Evolutionary conservation across 1,140 invertebrate genomes (phyloP).

Genomic region (Elymnias hypermnestra): DNA sequence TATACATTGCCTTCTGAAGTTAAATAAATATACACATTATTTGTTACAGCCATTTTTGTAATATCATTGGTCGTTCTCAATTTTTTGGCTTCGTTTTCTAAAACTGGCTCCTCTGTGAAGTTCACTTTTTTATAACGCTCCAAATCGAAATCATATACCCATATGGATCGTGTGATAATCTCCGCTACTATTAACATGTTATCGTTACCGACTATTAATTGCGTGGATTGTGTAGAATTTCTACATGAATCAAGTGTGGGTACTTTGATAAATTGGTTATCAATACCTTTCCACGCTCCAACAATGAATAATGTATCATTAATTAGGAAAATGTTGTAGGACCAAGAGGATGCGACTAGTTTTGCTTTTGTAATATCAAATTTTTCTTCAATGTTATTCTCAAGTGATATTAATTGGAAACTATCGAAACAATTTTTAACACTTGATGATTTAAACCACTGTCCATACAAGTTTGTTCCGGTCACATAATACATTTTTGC

Average conservation of each 20-base stretch:
- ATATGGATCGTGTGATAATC: constrained; percentile 24
- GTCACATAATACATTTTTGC: constrained; percentile 34
- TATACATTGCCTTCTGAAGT: constrained; percentile 76
- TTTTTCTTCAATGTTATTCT: constrained; percentile 12
- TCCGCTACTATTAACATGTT: constrained; percentile 37
- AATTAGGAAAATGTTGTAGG: constrained; percentile 50
- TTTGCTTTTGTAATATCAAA: constrained; percentile 25
- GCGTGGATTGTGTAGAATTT: constrained; percentile 10
- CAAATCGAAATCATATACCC: constrained; percentile 38
- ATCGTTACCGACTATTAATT: constrained; percentile 42
- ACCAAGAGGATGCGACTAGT: constrained; percentile 45
- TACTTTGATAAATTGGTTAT: constrained; percentile 30
- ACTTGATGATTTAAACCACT: constrained; percentile 37
- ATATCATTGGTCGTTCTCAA: constrained; percentile 27
- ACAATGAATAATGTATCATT: constrained; percentile 34
- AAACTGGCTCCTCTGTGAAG: constrained; percentile 29
- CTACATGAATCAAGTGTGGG: constrained; percentile 27
- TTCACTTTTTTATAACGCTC: constrained; percentile 29
- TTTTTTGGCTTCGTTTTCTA: constrained; percentile 28
- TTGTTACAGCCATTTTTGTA: constrained; percentile 30
- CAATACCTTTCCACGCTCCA: constrained; percentile 36
- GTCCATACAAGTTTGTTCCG: constrained; percentile 55
- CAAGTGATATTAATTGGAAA: constrained; percentile 27
- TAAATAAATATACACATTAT: constrained; percentile 56
- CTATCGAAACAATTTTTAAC: constrained; percentile 30